A percentile compares a stretch with the other conserved stretches of the same genome.
Conservation (phyloP, 2,888 invertebrate genomes). For the Eristalis arbustorum region DNA sequence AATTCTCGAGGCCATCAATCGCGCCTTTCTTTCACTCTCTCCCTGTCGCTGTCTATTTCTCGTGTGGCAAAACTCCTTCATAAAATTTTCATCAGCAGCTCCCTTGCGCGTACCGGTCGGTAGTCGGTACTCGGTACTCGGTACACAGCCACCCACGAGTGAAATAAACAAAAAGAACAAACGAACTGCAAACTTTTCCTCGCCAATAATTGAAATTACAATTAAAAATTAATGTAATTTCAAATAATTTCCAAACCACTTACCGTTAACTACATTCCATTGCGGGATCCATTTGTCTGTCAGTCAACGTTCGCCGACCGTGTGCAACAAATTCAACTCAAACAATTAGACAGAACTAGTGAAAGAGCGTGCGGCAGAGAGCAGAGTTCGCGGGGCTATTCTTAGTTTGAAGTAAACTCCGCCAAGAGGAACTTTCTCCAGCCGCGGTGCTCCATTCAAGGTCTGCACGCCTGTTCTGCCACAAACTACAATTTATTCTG, state of each 20-base stretch:
- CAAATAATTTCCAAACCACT: conserved; percentile 37
- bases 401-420: background rate
- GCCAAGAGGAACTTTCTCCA: conserved; percentile 25
- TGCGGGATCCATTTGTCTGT: conserved; percentile 9
- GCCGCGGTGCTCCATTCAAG: background rate
- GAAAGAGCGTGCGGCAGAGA: background rate
- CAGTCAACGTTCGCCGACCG: conserved; percentile 9
- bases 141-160: background rate
- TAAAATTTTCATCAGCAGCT: background rate
- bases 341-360: conserved; percentile 56
- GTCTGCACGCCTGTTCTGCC: conserved; percentile 23
- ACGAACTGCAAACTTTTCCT: background rate
- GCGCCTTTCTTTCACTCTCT: background rate
- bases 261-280: conserved; percentile 2
- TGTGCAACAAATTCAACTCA: conserved; percentile 45
- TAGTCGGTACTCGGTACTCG: background rate
- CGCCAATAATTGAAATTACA: conserved; percentile 31
- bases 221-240: conserved; percentile 45
- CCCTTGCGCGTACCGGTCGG: too few relatives aligned
- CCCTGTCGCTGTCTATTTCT: background rate
- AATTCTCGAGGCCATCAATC: background rate
- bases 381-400: background rate
- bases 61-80: background rate
- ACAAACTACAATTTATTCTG: conserved; percentile 59
- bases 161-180: background rate